Evolutionary conservation across 1,140 invertebrate species (phyloP).

Genomic region (Cardiocondyla obscurior): DNA sequence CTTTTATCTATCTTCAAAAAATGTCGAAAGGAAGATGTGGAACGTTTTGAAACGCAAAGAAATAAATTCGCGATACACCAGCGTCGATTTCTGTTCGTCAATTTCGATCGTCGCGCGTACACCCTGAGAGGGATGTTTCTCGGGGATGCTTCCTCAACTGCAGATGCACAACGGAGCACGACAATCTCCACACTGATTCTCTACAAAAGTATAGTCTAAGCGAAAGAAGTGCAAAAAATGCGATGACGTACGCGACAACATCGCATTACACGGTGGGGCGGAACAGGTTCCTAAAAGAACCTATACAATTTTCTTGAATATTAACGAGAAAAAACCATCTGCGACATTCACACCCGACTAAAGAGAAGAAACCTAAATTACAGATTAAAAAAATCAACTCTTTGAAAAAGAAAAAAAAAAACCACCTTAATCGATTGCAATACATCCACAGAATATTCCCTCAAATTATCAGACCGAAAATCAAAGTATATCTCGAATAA

Average conservation of each 20-base stretch:
- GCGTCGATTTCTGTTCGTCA: background rate
- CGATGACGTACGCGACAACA: slow-evolving; percentile 22
- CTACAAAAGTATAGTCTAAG: slow-evolving; percentile 16
- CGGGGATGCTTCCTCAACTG: background rate
- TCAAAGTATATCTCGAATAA: no score
- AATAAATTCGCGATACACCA: background rate
- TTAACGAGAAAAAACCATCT: background rate
- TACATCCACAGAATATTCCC: no score
- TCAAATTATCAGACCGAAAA: no score
- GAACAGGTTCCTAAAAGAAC: slow-evolving; percentile 59
- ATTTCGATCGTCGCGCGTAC: background rate
- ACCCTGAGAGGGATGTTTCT: background rate
- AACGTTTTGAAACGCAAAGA: background rate
- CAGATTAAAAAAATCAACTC: no score
- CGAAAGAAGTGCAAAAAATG: slow-evolving; percentile 26
- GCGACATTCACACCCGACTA: background rate
- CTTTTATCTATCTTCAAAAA: background rate
- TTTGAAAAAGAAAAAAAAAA: no score
- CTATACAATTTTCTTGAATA: background rate
- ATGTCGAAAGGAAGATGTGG: background rate
- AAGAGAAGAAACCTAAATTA: no score
- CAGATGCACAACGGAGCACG: slow-evolving; percentile 1
- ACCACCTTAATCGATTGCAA: no score
- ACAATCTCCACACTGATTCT: slow-evolving; percentile 55
- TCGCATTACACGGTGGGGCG: slow-evolving; percentile 47